phyloP scores from a whole-genome alignment of 2,797 vertebrate genomes.

The Petrocephalus sullivani region DNA sequence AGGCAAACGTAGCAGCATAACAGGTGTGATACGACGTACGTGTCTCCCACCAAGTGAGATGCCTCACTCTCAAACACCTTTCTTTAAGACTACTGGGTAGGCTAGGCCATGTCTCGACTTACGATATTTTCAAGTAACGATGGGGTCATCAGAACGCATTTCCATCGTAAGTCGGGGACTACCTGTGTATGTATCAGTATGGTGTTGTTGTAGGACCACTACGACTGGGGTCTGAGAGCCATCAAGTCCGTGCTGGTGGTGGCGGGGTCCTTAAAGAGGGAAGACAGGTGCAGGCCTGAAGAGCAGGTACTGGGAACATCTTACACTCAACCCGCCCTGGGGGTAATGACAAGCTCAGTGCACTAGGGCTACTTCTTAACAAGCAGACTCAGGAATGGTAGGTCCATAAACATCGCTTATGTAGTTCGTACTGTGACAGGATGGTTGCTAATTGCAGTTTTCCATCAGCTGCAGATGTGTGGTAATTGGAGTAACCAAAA shows the following conservation, averaged over 20 bases:
- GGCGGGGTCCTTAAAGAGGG: constrained; percentile 67
- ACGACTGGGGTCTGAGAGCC: constrained; percentile 65
- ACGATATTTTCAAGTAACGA: too few relatives aligned
- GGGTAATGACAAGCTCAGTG: background rate
- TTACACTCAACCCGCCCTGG: background rate
- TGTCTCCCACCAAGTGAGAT: too few relatives aligned
- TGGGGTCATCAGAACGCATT: too few relatives aligned
- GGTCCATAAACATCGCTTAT: background rate
- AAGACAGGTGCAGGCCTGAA: constrained; percentile 62
- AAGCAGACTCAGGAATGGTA: background rate
- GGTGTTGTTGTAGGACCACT: constrained; percentile 60
- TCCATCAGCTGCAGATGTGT: constrained; percentile 34
- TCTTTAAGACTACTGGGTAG: too few relatives aligned
- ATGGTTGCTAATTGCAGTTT: constrained; percentile 27
- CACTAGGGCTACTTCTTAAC: background rate
- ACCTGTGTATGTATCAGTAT: background rate
- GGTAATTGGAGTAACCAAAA: constrained; percentile 32
- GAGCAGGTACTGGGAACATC: constrained; percentile 59
- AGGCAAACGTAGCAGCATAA: too few relatives aligned
- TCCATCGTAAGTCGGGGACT: too few relatives aligned
- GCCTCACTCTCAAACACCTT: too few relatives aligned
- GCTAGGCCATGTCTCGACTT: too few relatives aligned
- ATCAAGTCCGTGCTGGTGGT: constrained; percentile 73
- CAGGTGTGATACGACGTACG: too few relatives aligned
- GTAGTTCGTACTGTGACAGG: background rate